phyloP scores from a whole-genome alignment of 2,797 vertebrate genomes.

The Molossus molossus region DNA sequence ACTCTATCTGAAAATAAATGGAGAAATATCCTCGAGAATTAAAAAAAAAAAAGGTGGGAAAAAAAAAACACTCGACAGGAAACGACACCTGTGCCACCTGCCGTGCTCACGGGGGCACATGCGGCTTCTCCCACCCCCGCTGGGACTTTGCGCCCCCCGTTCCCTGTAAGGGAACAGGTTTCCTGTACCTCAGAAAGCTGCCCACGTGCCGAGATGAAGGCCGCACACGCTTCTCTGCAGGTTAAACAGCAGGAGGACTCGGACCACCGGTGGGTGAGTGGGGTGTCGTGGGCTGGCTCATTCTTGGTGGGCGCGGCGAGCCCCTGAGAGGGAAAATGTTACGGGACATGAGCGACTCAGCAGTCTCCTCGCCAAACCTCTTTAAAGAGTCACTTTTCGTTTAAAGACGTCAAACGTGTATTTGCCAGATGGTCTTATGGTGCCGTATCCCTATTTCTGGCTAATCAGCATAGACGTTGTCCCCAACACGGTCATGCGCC shows the following conservation, averaged over 20 bases:
- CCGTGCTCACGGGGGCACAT: rapidly evolving
- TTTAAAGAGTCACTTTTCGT: too few relatives aligned
- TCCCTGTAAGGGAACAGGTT: background rate
- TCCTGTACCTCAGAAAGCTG: background rate
- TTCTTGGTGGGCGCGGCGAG: background rate
- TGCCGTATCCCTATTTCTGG: rapidly evolving
- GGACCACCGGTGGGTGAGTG: rapidly evolving
- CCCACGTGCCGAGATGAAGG: too few relatives aligned
- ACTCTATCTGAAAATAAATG: too few relatives aligned
- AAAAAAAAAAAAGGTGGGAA: too few relatives aligned
- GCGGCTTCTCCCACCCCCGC: rapidly evolving
- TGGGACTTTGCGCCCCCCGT: background rate
- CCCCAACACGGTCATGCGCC: rapidly evolving
- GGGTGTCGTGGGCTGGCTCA: rapidly evolving
- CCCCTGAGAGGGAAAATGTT: constrained; percentile 22
- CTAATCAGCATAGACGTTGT: background rate
- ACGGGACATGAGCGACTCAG: rapidly evolving
- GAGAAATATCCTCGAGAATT: too few relatives aligned
- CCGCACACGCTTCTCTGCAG: background rate
- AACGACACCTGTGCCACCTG: rapidly evolving
- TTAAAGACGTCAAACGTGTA: rapidly evolving
- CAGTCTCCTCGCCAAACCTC: background rate
- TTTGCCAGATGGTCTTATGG: rapidly evolving
- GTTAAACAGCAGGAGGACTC: rapidly evolving
- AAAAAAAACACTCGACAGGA: background rate